A percentile compares a stretch with the other conserved stretches of the same genome.
These are phyloP conservation scores for Corythaeola cristata DNA, from an alignment of 2,113 vertebrate genomes.

Conservation along the genomic window DNA sequence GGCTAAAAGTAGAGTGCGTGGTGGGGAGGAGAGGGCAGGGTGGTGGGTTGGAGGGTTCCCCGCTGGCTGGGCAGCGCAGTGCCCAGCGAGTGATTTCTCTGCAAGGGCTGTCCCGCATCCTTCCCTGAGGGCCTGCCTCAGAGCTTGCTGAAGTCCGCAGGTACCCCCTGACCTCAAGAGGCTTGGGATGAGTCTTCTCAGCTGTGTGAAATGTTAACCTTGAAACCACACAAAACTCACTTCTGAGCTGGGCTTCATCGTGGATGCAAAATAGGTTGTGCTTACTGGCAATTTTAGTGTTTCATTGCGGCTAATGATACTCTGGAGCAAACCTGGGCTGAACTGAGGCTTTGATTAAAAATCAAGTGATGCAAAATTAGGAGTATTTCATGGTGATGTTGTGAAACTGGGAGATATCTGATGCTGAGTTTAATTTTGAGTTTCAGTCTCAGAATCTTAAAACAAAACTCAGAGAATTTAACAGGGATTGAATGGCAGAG, in stretches of 20 bases:
- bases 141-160: not conserved
- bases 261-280: not conserved
- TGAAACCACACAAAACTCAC: not conserved
- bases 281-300: not conserved
- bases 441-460: constrained; percentile 4
- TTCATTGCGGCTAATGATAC: not conserved
- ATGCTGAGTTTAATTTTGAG: not conserved
- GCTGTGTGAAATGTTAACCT: not conserved
- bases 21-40: not conserved
- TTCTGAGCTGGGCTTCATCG: not conserved
- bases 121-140: not conserved
- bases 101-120: not conserved
- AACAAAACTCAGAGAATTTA: not conserved
- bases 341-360: not conserved
- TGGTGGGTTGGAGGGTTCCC: fast-evolving
- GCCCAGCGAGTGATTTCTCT: not conserved
- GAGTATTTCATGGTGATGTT: not conserved
- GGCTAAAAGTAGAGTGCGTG: fast-evolving
- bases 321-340: not conserved
- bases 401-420: not conserved
- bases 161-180: not conserved
- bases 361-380: not conserved
- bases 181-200: not conserved
- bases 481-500: not conserved
- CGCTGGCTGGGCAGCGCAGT: fast-evolving